A percentile compares a stretch with the other conserved stretches of the same genome.
These are phyloP conservation scores for Tenebrio molitor DNA, from an alignment of 1,140 invertebrate species.

Conservation along the genomic window DNA sequence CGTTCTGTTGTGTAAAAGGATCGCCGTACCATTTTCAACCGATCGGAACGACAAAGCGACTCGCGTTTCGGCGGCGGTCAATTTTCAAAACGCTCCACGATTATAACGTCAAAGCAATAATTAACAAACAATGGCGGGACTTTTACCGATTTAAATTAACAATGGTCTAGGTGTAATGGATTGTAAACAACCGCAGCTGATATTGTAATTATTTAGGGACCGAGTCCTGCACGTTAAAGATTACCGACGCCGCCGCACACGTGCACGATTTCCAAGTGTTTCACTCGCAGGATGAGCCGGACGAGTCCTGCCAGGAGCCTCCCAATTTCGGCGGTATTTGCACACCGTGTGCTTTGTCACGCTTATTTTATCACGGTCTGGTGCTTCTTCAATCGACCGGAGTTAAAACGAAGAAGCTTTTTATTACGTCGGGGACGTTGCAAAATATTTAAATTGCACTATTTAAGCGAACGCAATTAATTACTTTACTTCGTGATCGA, in stretches of 20 bases:
- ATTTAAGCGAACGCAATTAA: not conserved
- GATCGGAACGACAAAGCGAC: not conserved
- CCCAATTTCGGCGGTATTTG: too few species aligned
- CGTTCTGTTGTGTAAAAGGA: slow-evolving; percentile 14
- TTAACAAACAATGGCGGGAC: slow-evolving; percentile 29
- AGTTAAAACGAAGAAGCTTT: slow-evolving; percentile 1
- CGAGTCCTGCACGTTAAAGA: slow-evolving; percentile 29
- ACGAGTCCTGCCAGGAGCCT: too few species aligned
- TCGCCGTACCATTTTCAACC: slow-evolving; percentile 9
- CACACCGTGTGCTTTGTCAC: too few species aligned
- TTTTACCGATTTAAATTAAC: slow-evolving; percentile 38
- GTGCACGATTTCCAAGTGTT: too few species aligned
- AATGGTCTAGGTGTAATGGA: slow-evolving; percentile 23
- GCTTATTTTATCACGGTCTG: slow-evolving; percentile 8
- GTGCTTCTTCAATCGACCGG: slow-evolving; percentile 17
- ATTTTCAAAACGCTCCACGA: slow-evolving; percentile 17
- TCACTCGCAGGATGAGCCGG: too few species aligned
- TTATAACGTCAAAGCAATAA: slow-evolving; percentile 31
- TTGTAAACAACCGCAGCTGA: slow-evolving; percentile 27
- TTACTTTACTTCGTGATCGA: not conserved
- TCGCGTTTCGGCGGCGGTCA: not conserved
- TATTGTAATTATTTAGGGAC: slow-evolving; percentile 14
- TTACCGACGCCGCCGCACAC: not conserved
- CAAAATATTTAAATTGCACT: slow-evolving; percentile 5
- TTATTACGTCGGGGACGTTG: not conserved